These are phyloP conservation scores for Pavo muticus DNA, from an alignment of 2,113 vertebrate species.

Conservation along the genomic window DNA sequence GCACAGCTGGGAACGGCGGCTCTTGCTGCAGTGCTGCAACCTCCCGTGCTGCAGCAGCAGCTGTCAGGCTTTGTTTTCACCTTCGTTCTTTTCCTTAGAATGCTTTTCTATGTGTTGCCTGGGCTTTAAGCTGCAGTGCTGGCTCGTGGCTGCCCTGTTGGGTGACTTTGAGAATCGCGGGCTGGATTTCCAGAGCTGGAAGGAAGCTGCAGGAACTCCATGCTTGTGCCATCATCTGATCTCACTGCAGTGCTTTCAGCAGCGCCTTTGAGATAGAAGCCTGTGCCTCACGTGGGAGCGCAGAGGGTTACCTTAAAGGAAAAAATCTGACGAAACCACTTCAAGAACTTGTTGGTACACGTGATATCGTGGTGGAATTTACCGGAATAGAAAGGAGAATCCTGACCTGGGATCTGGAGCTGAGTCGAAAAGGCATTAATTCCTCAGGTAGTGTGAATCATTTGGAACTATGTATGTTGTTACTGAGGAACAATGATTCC, in stretches of 20 bases:
- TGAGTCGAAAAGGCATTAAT: constrained; percentile 31
- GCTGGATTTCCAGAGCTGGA: neutral
- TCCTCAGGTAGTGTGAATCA: constrained; percentile 56
- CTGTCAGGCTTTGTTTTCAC: neutral
- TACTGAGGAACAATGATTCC: neutral
- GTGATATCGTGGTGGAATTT: constrained; percentile 61
- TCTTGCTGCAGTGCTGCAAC: constrained; percentile 73
- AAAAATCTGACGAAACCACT: constrained; percentile 65
- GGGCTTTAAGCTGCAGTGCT: neutral
- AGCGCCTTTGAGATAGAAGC: constrained; percentile 57
- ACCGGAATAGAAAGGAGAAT: constrained; percentile 56
- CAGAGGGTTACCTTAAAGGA: constrained; percentile 62
- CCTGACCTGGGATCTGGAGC: constrained; percentile 57
- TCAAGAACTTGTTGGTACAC: constrained; percentile 71
- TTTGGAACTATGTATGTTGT: constrained; percentile 32
- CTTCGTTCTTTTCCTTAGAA: neutral
- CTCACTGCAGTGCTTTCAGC: constrained; percentile 64
- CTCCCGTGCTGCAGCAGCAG: neutral
- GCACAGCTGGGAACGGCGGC: neutral
- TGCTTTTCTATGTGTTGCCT: neutral
- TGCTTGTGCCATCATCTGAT: constrained; percentile 66
- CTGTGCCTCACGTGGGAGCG: constrained; percentile 55
- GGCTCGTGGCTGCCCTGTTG: neutral
- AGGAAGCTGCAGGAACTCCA: constrained; percentile 45
- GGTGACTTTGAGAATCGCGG: neutral